Evolutionary conservation across 2,113 vertebrate genomes (phyloP), one percentile per base, ranked within the genome.

Genomic region (Myotis lucifugus): DNA sequence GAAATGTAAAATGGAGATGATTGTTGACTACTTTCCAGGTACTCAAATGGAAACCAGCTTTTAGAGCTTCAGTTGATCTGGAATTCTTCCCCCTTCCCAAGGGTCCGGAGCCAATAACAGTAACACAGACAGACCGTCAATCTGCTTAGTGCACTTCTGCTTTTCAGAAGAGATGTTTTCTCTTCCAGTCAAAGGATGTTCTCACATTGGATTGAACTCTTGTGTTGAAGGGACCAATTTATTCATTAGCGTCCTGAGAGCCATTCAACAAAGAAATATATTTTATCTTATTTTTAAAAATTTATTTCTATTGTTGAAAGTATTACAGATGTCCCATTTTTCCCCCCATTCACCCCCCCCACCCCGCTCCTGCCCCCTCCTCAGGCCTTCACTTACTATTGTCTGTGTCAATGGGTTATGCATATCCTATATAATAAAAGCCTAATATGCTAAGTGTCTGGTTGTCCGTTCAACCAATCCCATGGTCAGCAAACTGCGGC

Each of bases 1-100:
- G 70, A 96, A 89, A 87, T 76, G 4, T 52, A 52, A 93, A 96
- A 73, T 61, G 54, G 85, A 76, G 87, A 84, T 66, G 69, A 70
- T 25, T 56, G 54, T 79, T 85, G 70, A 89, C 52, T 85, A 67
- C 77, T 76, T 94, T 95, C 66, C 59, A 88, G 48, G 76, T 85
- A 66, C 70, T 87, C 46, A 89, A 54, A 79, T 48, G 40, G 52
- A 96, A 93, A 76, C 52, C 66, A 87, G 25, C 18, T 90, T 92
- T 81, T 12, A 72, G 90, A 90, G 23, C 18, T 34, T 40, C 61
- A 23, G 18, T 82, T 69, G 78, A 48, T 50, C 74, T 90, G 18
- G 32, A 89, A 91, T 74, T 90, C 40, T 59, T 89, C 12, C 8
- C 18, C 46, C 29, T 2, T 88, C 34, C 81, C 46, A 40, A 48